Conservation (phyloP, 2,113 vertebrate genomes). For the Pogona vitticeps region DNA sequence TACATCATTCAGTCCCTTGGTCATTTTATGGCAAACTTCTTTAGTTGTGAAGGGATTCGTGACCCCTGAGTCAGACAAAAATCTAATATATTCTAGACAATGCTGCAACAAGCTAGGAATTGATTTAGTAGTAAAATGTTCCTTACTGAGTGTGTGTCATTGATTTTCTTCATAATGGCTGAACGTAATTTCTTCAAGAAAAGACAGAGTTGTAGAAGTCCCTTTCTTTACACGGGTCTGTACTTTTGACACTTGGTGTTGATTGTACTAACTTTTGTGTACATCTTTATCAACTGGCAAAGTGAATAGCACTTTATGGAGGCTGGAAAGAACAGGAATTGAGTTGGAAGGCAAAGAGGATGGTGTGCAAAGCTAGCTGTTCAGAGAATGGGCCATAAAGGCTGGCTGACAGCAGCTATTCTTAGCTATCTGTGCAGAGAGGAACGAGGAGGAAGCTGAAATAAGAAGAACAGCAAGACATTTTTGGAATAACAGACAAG, state of each 20-base stretch:
- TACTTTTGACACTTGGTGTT: not conserved
- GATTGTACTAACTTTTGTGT: not conserved
- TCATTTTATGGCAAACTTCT: constrained; percentile 38
- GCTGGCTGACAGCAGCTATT: not conserved
- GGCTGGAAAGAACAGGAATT: not conserved
- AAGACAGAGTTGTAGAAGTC: not conserved
- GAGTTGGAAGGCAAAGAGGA: not conserved
- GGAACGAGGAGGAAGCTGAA: not conserved
- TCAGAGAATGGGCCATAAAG: not conserved
- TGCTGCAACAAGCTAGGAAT: constrained; percentile 42
- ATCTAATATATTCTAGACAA: constrained; percentile 31
- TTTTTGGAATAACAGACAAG: no score
- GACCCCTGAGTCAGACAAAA: constrained; percentile 14
- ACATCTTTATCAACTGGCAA: no score
- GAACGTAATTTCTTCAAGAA: constrained; percentile 18
- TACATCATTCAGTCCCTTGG: constrained; percentile 52
- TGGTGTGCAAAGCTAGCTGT: not conserved
- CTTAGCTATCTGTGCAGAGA: not conserved
- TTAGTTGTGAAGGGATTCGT: constrained; percentile 26
- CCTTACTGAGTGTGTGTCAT: not conserved
- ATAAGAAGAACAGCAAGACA: no score
- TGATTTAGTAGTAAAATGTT: not conserved
- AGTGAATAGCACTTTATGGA: no score
- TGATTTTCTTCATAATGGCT: not conserved
- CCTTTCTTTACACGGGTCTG: not conserved